Percentiles rank a stretch among this genome's conserved stretches.
Evolutionary conservation across 2,113 vertebrate genomes (phyloP).

Genomic region (Aegithalos caudatus): DNA sequence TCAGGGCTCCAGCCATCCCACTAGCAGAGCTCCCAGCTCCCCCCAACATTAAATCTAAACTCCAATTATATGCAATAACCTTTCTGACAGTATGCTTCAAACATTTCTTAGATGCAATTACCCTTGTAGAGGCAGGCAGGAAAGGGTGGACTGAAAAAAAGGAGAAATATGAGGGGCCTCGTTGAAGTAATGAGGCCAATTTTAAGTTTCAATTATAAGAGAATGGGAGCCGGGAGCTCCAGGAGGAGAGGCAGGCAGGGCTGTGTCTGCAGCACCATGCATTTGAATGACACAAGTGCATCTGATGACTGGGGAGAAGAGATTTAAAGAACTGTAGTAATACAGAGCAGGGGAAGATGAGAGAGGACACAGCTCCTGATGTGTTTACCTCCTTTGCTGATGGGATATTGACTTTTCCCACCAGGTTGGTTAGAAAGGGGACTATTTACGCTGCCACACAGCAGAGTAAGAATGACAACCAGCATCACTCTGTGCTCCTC

Average conservation of each 20-base stretch:
- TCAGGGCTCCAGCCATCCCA: neutral
- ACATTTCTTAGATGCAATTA: slow-evolving; percentile 37
- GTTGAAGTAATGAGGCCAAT: slow-evolving; percentile 64
- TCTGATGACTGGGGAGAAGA: slow-evolving; percentile 71
- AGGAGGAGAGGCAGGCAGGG: slow-evolving; percentile 30
- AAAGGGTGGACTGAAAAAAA: neutral
- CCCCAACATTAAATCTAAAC: slow-evolving; percentile 16
- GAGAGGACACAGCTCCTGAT: slow-evolving; percentile 80
- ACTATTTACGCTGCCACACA: slow-evolving; percentile 82
- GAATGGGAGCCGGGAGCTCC: slow-evolving; percentile 35
- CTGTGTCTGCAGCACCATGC: slow-evolving; percentile 30
- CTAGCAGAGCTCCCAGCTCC: neutral
- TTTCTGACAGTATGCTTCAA: slow-evolving; percentile 46
- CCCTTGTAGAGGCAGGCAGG: slow-evolving; percentile 26
- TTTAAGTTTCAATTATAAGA: slow-evolving; percentile 69
- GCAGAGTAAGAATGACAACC: slow-evolving; percentile 80
- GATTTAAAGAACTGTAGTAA: slow-evolving; percentile 74
- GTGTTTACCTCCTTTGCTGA: slow-evolving; percentile 84
- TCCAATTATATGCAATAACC: slow-evolving; percentile 22
- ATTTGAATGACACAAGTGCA: slow-evolving; percentile 75
- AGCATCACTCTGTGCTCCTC: slow-evolving; percentile 70
- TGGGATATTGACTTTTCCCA: slow-evolving; percentile 89
- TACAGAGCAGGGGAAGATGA: slow-evolving; percentile 75
- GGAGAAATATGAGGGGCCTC: slow-evolving; percentile 1
- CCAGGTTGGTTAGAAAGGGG: slow-evolving; percentile 84